A percentile compares a stretch with the other conserved stretches of the same genome.
These are phyloP conservation scores for Trichopria drosophilae DNA, from an alignment of 2,888 invertebrate genomes.

Conservation along the genomic window DNA sequence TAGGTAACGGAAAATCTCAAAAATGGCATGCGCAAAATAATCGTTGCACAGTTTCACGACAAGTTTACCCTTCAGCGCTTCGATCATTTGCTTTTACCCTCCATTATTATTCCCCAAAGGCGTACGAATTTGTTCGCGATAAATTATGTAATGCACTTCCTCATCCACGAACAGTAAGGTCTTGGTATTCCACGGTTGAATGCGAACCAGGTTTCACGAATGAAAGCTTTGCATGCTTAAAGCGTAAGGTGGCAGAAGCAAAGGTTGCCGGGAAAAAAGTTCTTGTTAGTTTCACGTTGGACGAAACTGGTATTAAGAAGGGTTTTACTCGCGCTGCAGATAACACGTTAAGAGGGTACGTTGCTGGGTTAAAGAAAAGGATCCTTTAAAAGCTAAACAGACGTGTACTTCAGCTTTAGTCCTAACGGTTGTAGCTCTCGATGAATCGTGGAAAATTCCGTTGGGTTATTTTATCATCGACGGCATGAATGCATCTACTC, in stretches of 20 bases:
- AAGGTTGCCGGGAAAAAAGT: conserved; percentile 15
- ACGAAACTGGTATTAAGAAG: conserved; percentile 34
- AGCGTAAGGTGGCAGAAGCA: conserved; percentile 17
- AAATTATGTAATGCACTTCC: no score
- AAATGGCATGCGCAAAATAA: no score
- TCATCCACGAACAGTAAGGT: conserved; percentile 29
- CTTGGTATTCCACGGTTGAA: conserved; percentile 31
- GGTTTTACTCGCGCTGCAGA: conserved; percentile 16
- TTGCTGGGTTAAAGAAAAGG: no score
- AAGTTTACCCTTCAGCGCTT: conserved; percentile 32
- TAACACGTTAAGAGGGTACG: conserved; percentile 28
- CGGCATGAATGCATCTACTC: no score
- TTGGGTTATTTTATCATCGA: no score
- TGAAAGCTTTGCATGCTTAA: conserved; percentile 29
- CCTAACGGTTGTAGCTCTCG: no score
- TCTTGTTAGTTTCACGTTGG: conserved; percentile 29
- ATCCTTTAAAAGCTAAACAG: no score
- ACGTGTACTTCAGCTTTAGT: no score
- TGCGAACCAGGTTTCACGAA: conserved; percentile 30
- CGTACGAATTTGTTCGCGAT: conserved; percentile 32
- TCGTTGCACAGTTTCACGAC: no score
- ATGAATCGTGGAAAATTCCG: no score
- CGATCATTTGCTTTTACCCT: conserved; percentile 33
- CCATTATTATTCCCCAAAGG: conserved; percentile 36
- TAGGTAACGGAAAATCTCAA: no score